Conservation (phyloP, 2,888 invertebrate species). For the Agonopterix heracliana region DNA sequence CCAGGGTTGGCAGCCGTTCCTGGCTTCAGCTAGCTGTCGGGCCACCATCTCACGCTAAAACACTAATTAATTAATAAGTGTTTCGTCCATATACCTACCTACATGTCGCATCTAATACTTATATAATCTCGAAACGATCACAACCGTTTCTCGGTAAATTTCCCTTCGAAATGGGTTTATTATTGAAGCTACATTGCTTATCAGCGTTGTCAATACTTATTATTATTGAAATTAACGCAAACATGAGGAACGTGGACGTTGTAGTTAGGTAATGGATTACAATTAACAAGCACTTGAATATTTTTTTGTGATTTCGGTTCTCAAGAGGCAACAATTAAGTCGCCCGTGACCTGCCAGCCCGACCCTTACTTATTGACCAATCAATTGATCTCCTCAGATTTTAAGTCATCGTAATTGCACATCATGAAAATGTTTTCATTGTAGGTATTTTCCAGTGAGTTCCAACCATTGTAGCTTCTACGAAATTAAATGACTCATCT, state of each 20-base stretch:
- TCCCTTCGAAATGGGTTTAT: slow-evolving; percentile 45
- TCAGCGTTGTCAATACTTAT: slow-evolving; percentile 33
- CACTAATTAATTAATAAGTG: not conserved
- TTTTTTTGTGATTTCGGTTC: slow-evolving; percentile 32
- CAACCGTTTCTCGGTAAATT: slow-evolving; percentile 40
- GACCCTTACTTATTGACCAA: slow-evolving; percentile 60
- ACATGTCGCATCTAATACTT: slow-evolving; percentile 7
- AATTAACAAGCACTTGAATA: not conserved
- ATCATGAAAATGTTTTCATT: slow-evolving; percentile 1
- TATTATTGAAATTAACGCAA: slow-evolving; percentile 19
- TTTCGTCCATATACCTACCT: not conserved
- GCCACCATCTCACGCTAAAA: not conserved
- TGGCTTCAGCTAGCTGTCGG: not conserved
- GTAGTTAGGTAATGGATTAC: slow-evolving; percentile 3
- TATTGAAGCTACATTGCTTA: slow-evolving; percentile 45
- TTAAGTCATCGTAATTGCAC: slow-evolving; percentile 19
- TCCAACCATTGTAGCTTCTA: no score
- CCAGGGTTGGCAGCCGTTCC: slow-evolving; percentile 30
- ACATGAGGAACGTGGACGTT: slow-evolving; percentile 26
- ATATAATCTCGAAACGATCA: slow-evolving; percentile 19
- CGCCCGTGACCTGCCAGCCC: slow-evolving; percentile 60
- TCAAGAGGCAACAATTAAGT: slow-evolving; percentile 48
- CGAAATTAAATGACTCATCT: no score
- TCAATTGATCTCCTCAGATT: slow-evolving; percentile 63
- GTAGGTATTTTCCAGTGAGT: not conserved